Evolutionary conservation across 2,113 vertebrate genomes (phyloP), one percentile per base, ranked within the genome.

Genomic region (Urocitellus parryii): DNA sequence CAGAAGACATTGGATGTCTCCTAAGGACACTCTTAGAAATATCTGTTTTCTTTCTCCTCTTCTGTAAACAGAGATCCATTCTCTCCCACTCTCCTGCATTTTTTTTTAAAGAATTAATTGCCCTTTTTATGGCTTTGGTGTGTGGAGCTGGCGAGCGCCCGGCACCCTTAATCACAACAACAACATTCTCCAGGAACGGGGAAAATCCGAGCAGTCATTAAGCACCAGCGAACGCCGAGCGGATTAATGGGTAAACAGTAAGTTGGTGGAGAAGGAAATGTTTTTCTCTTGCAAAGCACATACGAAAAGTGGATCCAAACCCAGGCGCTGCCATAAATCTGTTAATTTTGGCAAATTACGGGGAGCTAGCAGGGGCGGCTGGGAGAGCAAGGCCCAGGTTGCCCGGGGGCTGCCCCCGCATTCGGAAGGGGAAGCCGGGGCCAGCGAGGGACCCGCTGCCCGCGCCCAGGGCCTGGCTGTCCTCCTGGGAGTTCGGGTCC

Each of bases 301-400:
- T 97, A 83, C 0, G 42, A 95, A 98, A 98, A 98, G 95, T 97
- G 97, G 96, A 97, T 97, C 98, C 97, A 98, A 97, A 97, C 92
- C 95, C 95, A 96, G 0, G 0, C n/a, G 58, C 97, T 97, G 98
- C 98, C 98, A 97, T 97, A 95, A 98, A 97, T 98, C 98, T 98
- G 98, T 98, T 98, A 97, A 98, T 98, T 97, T 97, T 98, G 98
- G 98, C 97, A 98, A 94, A 94, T 97, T 89, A 17, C 34, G 7
- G 96, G 96, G 96, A 97, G 96, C 89, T 81, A 96, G 96, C 96
- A 94, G 93, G 97, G 97, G 94, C 45, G 73, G 95, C 68, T 37
- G 88, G 72, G 96, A 94, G 78, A 72, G 61, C 61, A 73, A 95
- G 92, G 89, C 86, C 65, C 81, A 72, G 95, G 97, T 96, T 97